phyloP scores from a whole-genome alignment of 2,888 invertebrate species.

The Microctonus hyperodae region DNA sequence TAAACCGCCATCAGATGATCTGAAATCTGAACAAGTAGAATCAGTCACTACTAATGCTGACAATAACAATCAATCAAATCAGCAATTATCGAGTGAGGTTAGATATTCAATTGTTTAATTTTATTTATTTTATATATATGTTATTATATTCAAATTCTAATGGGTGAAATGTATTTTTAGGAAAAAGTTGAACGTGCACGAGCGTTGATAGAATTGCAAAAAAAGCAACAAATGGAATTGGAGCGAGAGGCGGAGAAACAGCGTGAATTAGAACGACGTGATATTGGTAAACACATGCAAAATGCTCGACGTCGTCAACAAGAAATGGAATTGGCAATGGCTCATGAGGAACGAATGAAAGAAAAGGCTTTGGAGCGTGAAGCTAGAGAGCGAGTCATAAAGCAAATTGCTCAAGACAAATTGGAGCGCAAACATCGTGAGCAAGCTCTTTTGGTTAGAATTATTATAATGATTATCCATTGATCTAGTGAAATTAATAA shows the following conservation, averaged over 20 bases:
- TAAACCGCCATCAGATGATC: neutral
- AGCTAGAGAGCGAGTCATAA: constrained; percentile 78
- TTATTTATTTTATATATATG: neutral
- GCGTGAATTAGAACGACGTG: constrained; percentile 76
- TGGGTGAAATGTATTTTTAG: constrained; percentile 47
- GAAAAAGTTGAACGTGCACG: constrained; percentile 73
- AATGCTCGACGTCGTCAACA: constrained; percentile 77
- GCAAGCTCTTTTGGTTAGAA: constrained; percentile 47
- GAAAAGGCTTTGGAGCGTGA: constrained; percentile 79
- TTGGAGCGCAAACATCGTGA: constrained; percentile 70
- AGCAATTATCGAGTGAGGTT: neutral
- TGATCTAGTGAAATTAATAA: neutral
- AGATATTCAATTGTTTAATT: too few species aligned
- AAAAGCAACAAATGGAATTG: constrained; percentile 70
- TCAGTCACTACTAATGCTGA: neutral
- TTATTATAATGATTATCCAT: constrained; percentile 14
- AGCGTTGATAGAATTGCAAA: constrained; percentile 69
- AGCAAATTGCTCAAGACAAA: constrained; percentile 87
- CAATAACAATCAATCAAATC: neutral
- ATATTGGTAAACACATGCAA: constrained; percentile 76
- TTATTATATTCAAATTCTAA: neutral
- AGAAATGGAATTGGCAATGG: constrained; percentile 76
- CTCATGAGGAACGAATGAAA: constrained; percentile 76
- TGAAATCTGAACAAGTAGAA: neutral
- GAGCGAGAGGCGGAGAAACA: constrained; percentile 71